Evolutionary conservation across 1,140 invertebrate genomes (phyloP), one percentile per base, ranked within the genome.

Genomic region (Nilaparvata lugens): DNA sequence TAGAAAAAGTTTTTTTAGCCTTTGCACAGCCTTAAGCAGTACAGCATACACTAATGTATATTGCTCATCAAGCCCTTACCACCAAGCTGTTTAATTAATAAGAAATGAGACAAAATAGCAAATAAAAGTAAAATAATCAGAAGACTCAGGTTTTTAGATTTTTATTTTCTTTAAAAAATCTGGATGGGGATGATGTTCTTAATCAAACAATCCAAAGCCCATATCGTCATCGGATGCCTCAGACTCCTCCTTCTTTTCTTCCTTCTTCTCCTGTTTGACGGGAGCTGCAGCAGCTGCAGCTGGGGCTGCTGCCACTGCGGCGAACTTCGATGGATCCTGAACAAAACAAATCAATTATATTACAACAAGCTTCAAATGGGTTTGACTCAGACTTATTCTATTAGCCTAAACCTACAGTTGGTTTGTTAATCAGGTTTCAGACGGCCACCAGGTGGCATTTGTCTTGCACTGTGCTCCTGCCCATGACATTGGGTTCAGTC

Each of bases 121-220:
- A n/a, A n/a, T n/a, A n/a, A n/a, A n/a, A n/a, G 45, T 13, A 51
- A 31, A 55, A 19, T 28, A 40, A 55, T 19, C 11, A 7, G 14
- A 21, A 13, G 4, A 31, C 13, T 2, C 6, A 55, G 16, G 4
- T 21, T 55, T 55, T 25, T 40, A 55, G 13, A 5, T 19, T 31
- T 60, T 60, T 60, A 60, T 53, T 60, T 35, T 35, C 31, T 11
- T 35, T 35, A 35, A 35, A 58, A 43, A 21, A 43, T 53, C 58
- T 52, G 58, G 58, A 43, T 52, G 9, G 4, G n/a, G 31, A 52
- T 35, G 38, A 56, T 18, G 31, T 23, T 42, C 28, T 85, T 95
- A 95, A 75, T 95, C 93, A 71, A 96, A 97, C 13, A 97, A 86
- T 77, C 91, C 92, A 72, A 96, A 94, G 71, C 94, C 95, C 92